phyloP scores from a whole-genome alignment of 2,113 vertebrate species.

The Rattus norvegicus region GRCr8 NC_086034.1:47640501-47641000 shows the following conservation, averaged over 20 bases:
- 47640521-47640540: neutral
- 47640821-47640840: no score
- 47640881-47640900: neutral
- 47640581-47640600: neutral
- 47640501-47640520: neutral
- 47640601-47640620: neutral
- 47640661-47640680: neutral
- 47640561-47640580: neutral
- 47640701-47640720: neutral
- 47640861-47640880: no score
- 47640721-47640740: neutral
- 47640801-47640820: no score
- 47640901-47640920: neutral
- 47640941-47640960: neutral
- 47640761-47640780: neutral
- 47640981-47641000: neutral
- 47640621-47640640: neutral
- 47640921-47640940: neutral
- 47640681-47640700: neutral
- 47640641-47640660: neutral
- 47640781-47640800: neutral
- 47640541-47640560: neutral
- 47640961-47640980: neutral
- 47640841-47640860: no score
- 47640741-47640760: neutral